Evolutionary conservation across 1,140 invertebrate genomes (phyloP), one percentile per base, ranked within the genome.

Genomic region (Camponotus vicinus): DNA sequence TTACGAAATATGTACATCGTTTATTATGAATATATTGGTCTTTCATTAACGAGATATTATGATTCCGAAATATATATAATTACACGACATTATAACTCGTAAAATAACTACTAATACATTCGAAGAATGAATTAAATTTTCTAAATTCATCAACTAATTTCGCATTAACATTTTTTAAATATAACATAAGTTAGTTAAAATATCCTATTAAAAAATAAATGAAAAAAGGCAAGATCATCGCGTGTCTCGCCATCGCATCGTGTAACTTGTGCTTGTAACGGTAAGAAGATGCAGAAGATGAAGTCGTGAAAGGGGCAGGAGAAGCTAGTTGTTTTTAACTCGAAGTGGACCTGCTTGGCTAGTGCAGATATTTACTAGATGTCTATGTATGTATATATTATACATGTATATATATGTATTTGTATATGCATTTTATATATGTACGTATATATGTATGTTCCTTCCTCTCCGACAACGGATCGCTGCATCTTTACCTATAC

Each of bases 341-440:
- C 79, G 49, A 69, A 86, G 87, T 90, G 90, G 88, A 92, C 92
- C 86, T 92, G 92, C 86, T 91, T 84, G 89, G 91, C 87, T 91
- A 88, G 91, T 92, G 92, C 90, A 92, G 85, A 89, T 92, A 92
- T 92, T 91, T 92, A 89, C 91, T 88, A 90, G 88, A 70, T 90
- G 89, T 86, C 84, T 90, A 71, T 90, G 61, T 34, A 45, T 21
- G 70, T 52, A 59, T 76, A 59, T 37, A 32, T 27, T 27, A 27
- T 27, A 27, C 1, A 61, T 27, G 5, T 21, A 63, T 40, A 6
- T n/a, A 49, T 76, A 59, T 37, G 32, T 21, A 21, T 61, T 21
- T 21, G 21, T 59, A 21, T 59, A 4, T 45, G 8, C 11, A 45
- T 45, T 13, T 27, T 27, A 27, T 27, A 27, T 27, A 61, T 27